Conservation (phyloP, 2,888 invertebrate genomes). For the Ochropacha duplaris region DNA sequence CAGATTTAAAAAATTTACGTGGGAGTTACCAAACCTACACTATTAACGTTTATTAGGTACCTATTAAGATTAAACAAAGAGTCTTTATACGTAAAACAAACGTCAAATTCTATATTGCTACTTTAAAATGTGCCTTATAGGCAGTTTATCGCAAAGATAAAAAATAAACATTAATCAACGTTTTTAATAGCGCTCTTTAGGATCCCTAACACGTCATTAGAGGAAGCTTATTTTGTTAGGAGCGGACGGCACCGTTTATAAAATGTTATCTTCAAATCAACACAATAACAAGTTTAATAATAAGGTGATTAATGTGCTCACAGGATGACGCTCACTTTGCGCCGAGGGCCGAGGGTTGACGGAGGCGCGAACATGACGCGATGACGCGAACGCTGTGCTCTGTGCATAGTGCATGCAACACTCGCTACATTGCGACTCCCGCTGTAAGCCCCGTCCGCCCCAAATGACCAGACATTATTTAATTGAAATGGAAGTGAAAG, state of each 20-base stretch:
- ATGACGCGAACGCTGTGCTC: neutral
- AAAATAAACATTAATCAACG: slow-evolving; percentile 64
- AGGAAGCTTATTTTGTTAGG: slow-evolving; percentile 77
- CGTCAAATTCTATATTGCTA: neutral
- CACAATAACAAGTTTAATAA: slow-evolving; percentile 82
- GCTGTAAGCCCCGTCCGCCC: slow-evolving; percentile 51
- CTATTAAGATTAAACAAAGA: neutral
- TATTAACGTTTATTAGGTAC: neutral
- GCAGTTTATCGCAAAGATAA: neutral
- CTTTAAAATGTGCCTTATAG: slow-evolving; percentile 2
- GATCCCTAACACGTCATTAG: slow-evolving; percentile 77
- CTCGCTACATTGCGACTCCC: slow-evolving; percentile 11
- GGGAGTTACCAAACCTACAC: slow-evolving; percentile 1
- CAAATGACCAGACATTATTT: slow-evolving; percentile 84
- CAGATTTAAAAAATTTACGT: neutral
- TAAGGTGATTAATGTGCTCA: slow-evolving; percentile 78
- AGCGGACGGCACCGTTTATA: slow-evolving; percentile 82
- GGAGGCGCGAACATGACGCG: slow-evolving; percentile 68
- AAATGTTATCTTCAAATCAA: slow-evolving; percentile 80
- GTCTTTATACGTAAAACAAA: too few species aligned
- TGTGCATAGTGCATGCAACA: neutral
- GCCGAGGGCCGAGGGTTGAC: slow-evolving; percentile 44
- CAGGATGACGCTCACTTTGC: slow-evolving; percentile 80
- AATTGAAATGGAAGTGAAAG: slow-evolving; percentile 81
- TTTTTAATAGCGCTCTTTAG: slow-evolving; percentile 58